Evolutionary conservation across 2,113 vertebrate species (phyloP).

Genomic region (Scalopus aquaticus): DNA sequence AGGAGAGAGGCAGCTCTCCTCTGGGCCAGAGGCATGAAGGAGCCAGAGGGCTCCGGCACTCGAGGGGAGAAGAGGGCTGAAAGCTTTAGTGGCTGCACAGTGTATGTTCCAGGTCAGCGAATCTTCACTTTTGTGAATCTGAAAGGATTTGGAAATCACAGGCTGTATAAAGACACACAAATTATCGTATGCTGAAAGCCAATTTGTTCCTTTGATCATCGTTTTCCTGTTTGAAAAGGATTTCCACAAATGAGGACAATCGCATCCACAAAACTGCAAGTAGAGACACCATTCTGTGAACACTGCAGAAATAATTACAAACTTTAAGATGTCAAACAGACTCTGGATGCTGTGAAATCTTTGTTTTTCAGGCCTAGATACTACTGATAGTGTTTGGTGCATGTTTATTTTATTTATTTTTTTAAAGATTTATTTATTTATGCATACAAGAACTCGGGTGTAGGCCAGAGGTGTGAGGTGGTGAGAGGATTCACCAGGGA

Average conservation of each 20-base stretch:
- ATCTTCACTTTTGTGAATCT: neutral
- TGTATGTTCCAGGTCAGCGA: neutral
- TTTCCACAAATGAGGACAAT: neutral
- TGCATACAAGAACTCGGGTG: too few relatives aligned
- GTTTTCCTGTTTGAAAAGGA: slow-evolving; percentile 30
- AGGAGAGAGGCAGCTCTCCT: neutral
- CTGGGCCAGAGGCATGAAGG: neutral
- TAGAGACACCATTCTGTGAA: neutral
- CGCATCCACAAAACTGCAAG: neutral
- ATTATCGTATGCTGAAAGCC: neutral
- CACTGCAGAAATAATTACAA: neutral
- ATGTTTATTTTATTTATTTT: too few relatives aligned
- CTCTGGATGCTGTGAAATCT: neutral
- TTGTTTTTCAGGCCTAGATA: neutral
- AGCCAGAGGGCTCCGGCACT: neutral
- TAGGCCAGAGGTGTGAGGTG: too few relatives aligned
- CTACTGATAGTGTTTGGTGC: neutral
- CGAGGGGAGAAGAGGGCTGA: neutral
- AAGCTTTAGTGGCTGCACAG: fast-evolving
- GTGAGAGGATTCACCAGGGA: too few relatives aligned
- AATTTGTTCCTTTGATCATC: neutral
- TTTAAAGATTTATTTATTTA: too few relatives aligned
- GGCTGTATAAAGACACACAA: neutral
- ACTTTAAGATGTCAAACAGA: neutral
- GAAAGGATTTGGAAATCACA: neutral